These are phyloP conservation scores for Alcis repandata DNA, from an alignment of 2,888 invertebrate species.

Conservation along the genomic window DNA sequence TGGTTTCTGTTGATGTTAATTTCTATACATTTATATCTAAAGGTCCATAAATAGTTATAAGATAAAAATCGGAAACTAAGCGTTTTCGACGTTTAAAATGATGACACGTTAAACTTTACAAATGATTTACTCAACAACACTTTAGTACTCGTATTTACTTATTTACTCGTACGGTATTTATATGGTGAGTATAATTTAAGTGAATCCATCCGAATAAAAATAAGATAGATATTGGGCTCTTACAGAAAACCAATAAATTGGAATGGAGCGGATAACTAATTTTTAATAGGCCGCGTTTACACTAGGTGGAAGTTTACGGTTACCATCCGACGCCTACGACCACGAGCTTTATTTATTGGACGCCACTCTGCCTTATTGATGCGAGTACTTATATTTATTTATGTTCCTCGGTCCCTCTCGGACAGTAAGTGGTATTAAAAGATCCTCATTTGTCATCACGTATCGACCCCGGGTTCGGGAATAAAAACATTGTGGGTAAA, in stretches of 20 bases:
- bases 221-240: constrained; percentile 33
- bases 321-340: constrained; percentile 67
- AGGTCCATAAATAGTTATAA: background rate
- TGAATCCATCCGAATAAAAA: constrained; percentile 24
- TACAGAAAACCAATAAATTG: constrained; percentile 70
- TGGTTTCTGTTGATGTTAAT: background rate
- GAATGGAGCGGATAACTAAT: constrained; percentile 72
- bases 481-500: constrained; percentile 30
- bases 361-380: constrained; percentile 47
- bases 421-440: constrained; percentile 40
- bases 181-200: constrained; percentile 21
- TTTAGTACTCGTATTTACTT: constrained; percentile 2
- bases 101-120: background rate
- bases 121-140: background rate
- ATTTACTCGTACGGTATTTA: constrained; percentile 9
- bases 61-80: background rate
- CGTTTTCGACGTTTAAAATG: background rate
- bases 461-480: constrained; percentile 17
- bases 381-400: constrained; percentile 47
- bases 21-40: background rate
- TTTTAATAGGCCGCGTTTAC: constrained; percentile 70
- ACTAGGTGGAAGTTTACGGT: constrained; percentile 67
- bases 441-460: constrained; percentile 47
- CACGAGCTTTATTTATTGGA: constrained; percentile 66
- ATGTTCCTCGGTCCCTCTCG: constrained; percentile 35